Conservation (phyloP, 2,888 invertebrate species). For the Pterobdella sp. region DNA sequence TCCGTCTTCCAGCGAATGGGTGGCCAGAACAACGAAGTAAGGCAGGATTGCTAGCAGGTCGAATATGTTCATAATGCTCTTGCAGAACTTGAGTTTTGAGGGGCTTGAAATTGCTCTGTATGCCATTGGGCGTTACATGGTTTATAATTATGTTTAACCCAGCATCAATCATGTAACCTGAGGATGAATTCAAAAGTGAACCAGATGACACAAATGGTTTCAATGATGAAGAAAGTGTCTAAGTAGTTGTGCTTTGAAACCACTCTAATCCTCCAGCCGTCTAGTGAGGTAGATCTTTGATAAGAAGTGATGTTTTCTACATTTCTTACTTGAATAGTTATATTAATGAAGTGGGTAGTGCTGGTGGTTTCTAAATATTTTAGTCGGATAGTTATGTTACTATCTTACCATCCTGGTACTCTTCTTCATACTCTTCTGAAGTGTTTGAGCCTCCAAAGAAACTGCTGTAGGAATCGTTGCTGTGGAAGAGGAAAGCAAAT, state of each 20-base stretch:
- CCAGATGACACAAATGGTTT: constrained; percentile 48
- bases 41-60: constrained; percentile 48
- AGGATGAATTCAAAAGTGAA: constrained; percentile 48
- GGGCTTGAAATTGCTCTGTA: constrained; percentile 42
- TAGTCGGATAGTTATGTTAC: too few relatives aligned
- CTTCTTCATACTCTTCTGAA: too few relatives aligned
- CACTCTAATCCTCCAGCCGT: background rate
- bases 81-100: constrained; percentile 43
- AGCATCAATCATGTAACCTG: constrained; percentile 33
- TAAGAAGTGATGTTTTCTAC: background rate
- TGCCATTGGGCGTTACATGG: background rate
- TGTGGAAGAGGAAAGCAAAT: too few relatives aligned
- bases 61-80: constrained; percentile 46
- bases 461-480: too few relatives aligned
- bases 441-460: too few relatives aligned
- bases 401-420: too few relatives aligned
- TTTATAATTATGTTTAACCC: background rate
- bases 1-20: constrained; percentile 39
- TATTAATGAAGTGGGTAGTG: background rate
- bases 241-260: constrained; percentile 38
- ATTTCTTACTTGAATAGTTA: background rate
- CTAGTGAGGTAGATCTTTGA: background rate
- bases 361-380: too few relatives aligned
- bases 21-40: constrained; percentile 44
- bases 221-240: constrained; percentile 46